These are phyloP conservation scores for Oceanodroma tethys DNA, from an alignment of 2,113 vertebrate genomes.

Conservation along the genomic window DNA sequence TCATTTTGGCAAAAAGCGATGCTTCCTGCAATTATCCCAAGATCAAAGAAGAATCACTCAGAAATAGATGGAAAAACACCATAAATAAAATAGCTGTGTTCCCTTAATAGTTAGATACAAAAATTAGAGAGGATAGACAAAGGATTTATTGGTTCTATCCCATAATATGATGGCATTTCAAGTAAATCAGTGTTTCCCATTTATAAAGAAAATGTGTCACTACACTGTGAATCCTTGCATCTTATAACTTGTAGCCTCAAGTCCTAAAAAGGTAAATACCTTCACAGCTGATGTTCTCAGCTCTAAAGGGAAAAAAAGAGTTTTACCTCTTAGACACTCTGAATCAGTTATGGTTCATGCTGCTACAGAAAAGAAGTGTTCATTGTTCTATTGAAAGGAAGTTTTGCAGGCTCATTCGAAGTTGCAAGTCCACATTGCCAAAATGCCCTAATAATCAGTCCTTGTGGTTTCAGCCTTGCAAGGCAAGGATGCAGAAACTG, in stretches of 20 bases:
- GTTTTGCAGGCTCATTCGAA: background rate
- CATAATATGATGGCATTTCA: background rate
- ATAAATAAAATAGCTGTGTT: background rate
- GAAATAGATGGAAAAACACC: background rate
- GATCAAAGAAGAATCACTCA: background rate
- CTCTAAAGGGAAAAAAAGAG: background rate
- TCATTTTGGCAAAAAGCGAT: background rate
- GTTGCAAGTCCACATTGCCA: background rate
- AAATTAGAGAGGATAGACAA: background rate
- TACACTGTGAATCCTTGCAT: background rate
- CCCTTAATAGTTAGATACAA: background rate
- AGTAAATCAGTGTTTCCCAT: background rate
- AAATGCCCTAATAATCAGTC: background rate
- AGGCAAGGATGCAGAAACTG: background rate
- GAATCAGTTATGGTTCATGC: background rate
- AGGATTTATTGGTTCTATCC: background rate
- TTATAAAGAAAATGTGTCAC: background rate
- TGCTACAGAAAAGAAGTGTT: background rate
- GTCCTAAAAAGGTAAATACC: background rate
- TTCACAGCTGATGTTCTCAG: background rate
- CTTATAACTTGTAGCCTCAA: background rate
- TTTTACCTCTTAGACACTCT: background rate
- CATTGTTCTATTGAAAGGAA: accelerated
- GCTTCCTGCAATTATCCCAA: background rate
- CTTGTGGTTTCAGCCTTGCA: background rate